Evolutionary conservation across 2,888 invertebrate genomes (phyloP).

Genomic region (Tryphoninae sp.): DNA sequence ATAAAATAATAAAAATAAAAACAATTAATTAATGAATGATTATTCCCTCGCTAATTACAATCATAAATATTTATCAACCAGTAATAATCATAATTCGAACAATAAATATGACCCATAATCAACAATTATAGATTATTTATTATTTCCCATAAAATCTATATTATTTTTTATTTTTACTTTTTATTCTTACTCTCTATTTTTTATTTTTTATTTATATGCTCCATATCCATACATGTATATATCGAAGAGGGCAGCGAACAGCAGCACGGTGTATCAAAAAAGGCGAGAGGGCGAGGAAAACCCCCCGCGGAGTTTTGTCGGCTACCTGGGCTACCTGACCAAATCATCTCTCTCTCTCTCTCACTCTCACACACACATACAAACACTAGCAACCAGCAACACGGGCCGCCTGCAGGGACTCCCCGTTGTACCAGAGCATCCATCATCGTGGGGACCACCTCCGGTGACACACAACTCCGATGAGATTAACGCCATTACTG

Average conservation of each 20-base stretch:
- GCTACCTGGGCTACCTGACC: slow-evolving; percentile 74
- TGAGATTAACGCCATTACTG: slow-evolving; percentile 70
- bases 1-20: too few relatives aligned
- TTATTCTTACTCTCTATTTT: neutral
- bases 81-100: too few relatives aligned
- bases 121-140: too few relatives aligned
- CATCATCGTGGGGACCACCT: slow-evolving; percentile 78
- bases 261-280: slow-evolving; percentile 26
- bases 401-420: slow-evolving; percentile 69
- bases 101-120: too few relatives aligned
- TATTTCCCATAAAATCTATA: too few relatives aligned
- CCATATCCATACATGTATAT: slow-evolving; percentile 16
- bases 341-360: slow-evolving; percentile 30
- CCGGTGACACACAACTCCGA: slow-evolving; percentile 74
- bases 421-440: slow-evolving; percentile 67
- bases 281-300: slow-evolving; percentile 62
- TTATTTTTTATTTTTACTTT: neutral
- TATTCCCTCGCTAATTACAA: too few relatives aligned
- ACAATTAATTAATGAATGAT: too few relatives aligned
- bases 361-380: slow-evolving; percentile 11
- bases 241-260: slow-evolving; percentile 30
- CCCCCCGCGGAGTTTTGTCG: slow-evolving; percentile 75
- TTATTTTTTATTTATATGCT: neutral
- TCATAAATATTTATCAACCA: too few relatives aligned
- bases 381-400: slow-evolving; percentile 22